Base-by-base conservation (phyloP, 2,797 vertebrate genomes). In the Clamator glandarius region DNA sequence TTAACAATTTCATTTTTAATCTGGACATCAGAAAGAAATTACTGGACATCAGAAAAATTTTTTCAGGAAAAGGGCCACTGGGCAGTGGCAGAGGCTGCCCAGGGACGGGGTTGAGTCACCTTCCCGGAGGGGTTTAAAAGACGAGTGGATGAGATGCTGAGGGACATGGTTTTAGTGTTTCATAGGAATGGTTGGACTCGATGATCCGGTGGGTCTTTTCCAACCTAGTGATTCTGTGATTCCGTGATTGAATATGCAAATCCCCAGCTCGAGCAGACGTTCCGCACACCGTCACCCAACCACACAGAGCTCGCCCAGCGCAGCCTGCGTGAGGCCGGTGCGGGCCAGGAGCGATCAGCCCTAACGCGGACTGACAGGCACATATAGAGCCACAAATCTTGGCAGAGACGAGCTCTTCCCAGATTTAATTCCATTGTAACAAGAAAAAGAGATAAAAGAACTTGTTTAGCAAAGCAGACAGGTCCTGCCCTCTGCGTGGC, bases 361-460 rank as follows among this genome's bases (percentile, higher is more conserved):
- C 35, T 39, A 28, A 6, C 48, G 41, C 12, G 8, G 24, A 50
- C 15, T 5, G 44, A 26, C 68, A 74, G 58, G 1, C 3, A 48
- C 2, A 1, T 1, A 44, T 9, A 39, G 39, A 39, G 39, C 39
- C 39, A 9, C 39, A 39, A 63, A 13, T 28, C 12, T 18, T 35
- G 54, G 54, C 67, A 73, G 42, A n/a, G 5, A 48, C n/a, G 63
- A 63, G 76, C 41, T 77, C 29, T 16, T 42, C 29, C 39, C 4
- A 1, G 2, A 10, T 35, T 55, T 21, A 8, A 69, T 48, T 55
- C 54, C 29, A 51, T 0, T 2, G 6, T 1, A 54, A 54, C 61
- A 81, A 67, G 29, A 28, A 31, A 48, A 41, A 64, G 46, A 52
- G n/a, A 52, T 9, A 36, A 46, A 64, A 42, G 11, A 50, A 26